Percentiles rank a stretch among this genome's conserved stretches.
These are phyloP conservation scores for Aphidius gifuensis DNA, from an alignment of 1,140 invertebrate genomes.

Conservation along the genomic window DNA sequence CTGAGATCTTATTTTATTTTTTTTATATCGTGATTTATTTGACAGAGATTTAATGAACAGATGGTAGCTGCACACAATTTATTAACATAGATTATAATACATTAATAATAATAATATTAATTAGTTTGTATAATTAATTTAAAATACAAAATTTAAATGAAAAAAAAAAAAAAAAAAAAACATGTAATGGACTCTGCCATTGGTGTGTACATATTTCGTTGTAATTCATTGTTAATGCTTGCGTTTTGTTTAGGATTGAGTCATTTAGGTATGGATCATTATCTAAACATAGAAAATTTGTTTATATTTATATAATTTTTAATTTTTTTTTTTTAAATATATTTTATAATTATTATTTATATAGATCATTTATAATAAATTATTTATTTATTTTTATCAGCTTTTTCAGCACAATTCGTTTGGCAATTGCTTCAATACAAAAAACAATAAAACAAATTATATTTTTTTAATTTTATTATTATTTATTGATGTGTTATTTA, in stretches of 20 bases:
- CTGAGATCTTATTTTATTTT: conserved; percentile 4
- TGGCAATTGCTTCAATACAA: conserved; percentile 39
- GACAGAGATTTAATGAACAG: conserved; percentile 47
- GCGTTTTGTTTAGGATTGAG: conserved; percentile 57
- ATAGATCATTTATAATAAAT: conserved; percentile 37
- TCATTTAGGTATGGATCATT: conserved; percentile 58
- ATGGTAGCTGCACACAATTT: conserved; percentile 46
- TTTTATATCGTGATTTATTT: conserved; percentile 16
- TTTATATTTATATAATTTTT: conserved; percentile 33
- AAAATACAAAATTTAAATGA: conserved; percentile 9
- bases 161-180: conserved; percentile 33
- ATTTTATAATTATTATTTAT: conserved; percentile 31
- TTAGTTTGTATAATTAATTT: conserved; percentile 1
- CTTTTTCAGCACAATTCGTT: conserved; percentile 52
- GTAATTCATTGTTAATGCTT: conserved; percentile 59
- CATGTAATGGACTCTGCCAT: conserved; percentile 51
- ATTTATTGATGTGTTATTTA: too few relatives aligned
- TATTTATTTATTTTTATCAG: too few relatives aligned
- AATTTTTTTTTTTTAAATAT: too few relatives aligned
- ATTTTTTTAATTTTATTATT: too few relatives aligned
- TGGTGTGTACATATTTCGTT: conserved; percentile 57
- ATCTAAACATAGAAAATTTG: conserved; percentile 52
- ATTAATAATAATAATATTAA: conserved; percentile 2
- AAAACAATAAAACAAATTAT: too few relatives aligned
- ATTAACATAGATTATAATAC: conserved; percentile 10